Evolutionary conservation across 1,140 invertebrate species (phyloP), one percentile per base, ranked within the genome.

Genomic region (Chironomus tepperi): DNA sequence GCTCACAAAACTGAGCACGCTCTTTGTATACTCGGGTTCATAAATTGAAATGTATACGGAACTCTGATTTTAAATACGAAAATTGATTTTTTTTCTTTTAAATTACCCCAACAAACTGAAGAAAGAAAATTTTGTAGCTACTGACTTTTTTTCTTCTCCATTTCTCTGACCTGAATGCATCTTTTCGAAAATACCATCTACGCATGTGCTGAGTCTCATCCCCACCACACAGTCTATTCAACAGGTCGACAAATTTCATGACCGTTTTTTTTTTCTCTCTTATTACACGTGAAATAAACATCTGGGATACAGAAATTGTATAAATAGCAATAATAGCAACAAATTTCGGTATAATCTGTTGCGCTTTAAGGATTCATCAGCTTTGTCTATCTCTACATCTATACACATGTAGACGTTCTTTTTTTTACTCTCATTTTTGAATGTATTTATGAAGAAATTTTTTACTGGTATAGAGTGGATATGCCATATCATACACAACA

Each of bases 261-360:
- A 57, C 47, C 47, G 47, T 57, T 57, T 57, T 47, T 15, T 15
- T 47, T 34, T 57, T n/a, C n/a, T 57, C 47, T 57, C 47, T 57
- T n/a, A 57, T 57, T 57, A 57, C 47, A 57, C 47, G 47, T 57
- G 47, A 57, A 57, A 57, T 57, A 57, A 57, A 57, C 47, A 57
- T 57, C 47, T 57, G 47, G 47, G 47, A 57, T n/a, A n/a, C 47
- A 57, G n/a, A 57, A 57, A 57, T 57, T 57, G 47, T 57, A 57
- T 57, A 57, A 57, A 57, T 57, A 57, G 47, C 47, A 57, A 57
- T 57, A 57, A 57, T 15, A 57, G 47, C 47, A 57, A 57, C 47
- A 57, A 57, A 57, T 57, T 57, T 15, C 24, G 12, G 12, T 57
- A 57, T 57, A 57, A 57, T 57, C 47, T 57, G 47, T 57, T 57